These are phyloP conservation scores for Dinomys branickii DNA, from an alignment of 2,113 vertebrate species.

Conservation along the genomic window DNA sequence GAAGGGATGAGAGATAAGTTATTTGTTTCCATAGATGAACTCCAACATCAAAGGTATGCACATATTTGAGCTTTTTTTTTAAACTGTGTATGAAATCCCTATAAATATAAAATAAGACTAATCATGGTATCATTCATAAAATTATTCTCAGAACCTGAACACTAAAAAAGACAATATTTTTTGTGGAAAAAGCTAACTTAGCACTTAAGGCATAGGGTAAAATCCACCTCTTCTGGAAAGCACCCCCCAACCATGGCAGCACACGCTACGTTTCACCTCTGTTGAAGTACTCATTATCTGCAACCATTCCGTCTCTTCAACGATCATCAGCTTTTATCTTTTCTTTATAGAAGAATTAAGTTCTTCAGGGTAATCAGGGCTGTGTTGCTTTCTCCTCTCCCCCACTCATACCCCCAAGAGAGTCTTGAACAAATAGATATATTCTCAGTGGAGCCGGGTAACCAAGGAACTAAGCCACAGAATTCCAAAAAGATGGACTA, in stretches of 20 bases:
- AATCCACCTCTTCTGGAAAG: neutral
- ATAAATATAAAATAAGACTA: conserved; percentile 13
- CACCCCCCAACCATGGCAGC: neutral
- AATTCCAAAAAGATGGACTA: neutral
- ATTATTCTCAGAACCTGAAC: conserved; percentile 3
- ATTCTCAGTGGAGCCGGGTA: neutral
- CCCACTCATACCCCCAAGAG: neutral
- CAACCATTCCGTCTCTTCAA: neutral
- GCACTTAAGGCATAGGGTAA: neutral
- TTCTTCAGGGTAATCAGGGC: neutral
- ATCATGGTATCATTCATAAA: neutral
- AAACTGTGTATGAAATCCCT: neutral
- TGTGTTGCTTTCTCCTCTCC: neutral
- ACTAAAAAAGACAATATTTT: neutral
- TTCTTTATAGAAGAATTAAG: neutral
- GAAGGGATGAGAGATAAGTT: neutral
- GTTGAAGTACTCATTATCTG: too few species aligned
- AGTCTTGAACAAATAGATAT: neutral
- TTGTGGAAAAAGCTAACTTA: neutral
- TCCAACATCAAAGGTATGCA: neutral
- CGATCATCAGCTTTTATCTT: neutral
- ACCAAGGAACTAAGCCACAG: neutral
- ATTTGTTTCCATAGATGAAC: neutral
- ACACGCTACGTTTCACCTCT: neutral
- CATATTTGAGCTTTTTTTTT: neutral